phyloP scores from a whole-genome alignment of 2,888 invertebrate genomes.

The Portevinia maculata region DNA sequence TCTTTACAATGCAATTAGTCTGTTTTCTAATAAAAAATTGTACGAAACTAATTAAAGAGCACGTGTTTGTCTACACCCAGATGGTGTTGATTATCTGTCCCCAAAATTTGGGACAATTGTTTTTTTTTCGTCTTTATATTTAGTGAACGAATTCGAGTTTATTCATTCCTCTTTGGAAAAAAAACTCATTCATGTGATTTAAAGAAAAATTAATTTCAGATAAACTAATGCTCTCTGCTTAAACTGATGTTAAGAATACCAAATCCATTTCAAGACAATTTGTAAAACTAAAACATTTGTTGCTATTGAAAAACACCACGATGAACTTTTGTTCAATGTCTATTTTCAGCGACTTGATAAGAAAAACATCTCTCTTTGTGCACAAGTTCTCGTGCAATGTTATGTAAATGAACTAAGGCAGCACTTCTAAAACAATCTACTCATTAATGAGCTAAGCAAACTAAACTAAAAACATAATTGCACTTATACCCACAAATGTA shows the following conservation, averaged over 20 bases:
- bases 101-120: conserved; percentile 3
- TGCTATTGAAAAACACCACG: conserved; percentile 27
- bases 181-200: background rate
- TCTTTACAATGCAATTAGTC: conserved; percentile 6
- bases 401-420: conserved; percentile 1
- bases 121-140: background rate
- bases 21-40: background rate
- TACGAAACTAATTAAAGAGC: background rate
- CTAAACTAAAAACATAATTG: conserved; percentile 22
- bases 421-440: conserved; percentile 33
- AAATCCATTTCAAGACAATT: conserved; percentile 31
- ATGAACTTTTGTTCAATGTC: conserved; percentile 47
- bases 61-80: background rate
- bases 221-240: conserved; percentile 1
- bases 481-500: conserved; percentile 51
- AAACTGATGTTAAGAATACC: conserved; percentile 43
- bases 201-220: conserved; percentile 3
- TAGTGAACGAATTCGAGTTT: background rate
- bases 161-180: background rate
- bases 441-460: conserved; percentile 36
- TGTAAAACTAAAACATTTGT: conserved; percentile 17
- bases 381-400: background rate
- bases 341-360: conserved; percentile 59
- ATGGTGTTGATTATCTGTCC: background rate
- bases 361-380: conserved; percentile 5